A percentile compares a stretch with the other conserved stretches of the same genome.
Conservation (phyloP, 2,888 invertebrate species). For the Tetranychus truncatus region DNA sequence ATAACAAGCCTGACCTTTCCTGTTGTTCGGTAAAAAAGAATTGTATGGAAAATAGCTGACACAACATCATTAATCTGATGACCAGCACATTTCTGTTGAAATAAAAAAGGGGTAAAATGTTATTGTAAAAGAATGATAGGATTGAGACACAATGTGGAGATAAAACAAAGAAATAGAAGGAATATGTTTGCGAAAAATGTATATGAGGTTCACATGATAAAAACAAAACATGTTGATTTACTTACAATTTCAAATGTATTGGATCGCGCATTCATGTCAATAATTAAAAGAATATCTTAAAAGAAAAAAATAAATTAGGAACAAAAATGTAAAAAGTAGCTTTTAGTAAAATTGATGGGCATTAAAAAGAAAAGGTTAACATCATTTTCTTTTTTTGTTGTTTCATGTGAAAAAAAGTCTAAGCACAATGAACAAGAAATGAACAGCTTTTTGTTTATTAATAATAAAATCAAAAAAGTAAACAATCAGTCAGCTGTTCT, state of each 20-base stretch:
- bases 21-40: conserved; percentile 68
- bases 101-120: neutral
- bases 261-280: conserved; percentile 34
- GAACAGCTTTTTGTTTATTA: too few species aligned
- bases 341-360: too few species aligned
- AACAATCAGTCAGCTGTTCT: too few species aligned
- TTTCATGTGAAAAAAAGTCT: too few species aligned
- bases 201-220: neutral
- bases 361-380: too few species aligned
- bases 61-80: conserved; percentile 80
- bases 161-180: conserved; percentile 4
- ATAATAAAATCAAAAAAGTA: too few species aligned
- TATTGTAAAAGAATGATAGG: neutral
- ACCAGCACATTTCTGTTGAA: conserved; percentile 42
- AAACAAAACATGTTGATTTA: conserved; percentile 15
- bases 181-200: neutral
- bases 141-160: neutral
- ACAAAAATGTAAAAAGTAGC: too few species aligned
- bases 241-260: conserved; percentile 36
- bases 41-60: conserved; percentile 74
- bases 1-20: conserved; percentile 42
- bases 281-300: too few species aligned
- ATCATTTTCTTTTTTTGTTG: too few species aligned
- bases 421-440: too few species aligned
- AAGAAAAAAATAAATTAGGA: too few species aligned